Percentiles rank a stretch among this genome's conserved stretches.
phyloP scores from a whole-genome alignment of 2,113 vertebrate genomes.

The Pituophis catenifer region DNA sequence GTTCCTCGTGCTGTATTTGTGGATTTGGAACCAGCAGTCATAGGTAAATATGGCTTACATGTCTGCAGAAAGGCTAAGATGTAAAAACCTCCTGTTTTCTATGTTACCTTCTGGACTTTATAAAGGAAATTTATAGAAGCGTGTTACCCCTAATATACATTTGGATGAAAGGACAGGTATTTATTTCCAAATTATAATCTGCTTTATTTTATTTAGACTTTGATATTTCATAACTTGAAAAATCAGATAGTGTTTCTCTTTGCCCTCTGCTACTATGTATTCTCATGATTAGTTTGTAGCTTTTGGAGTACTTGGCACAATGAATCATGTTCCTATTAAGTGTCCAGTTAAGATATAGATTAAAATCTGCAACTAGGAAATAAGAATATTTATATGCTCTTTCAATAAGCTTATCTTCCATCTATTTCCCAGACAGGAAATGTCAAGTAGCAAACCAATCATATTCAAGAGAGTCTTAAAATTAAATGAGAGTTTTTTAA shows the following conservation, averaged over 20 bases:
- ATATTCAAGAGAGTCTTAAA: background rate
- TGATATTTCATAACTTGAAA: background rate
- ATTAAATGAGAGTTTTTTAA: background rate
- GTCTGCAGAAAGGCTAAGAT: accelerated
- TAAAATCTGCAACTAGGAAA: background rate
- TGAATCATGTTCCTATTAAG: background rate
- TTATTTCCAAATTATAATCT: background rate
- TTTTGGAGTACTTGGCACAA: background rate
- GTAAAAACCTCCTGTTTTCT: background rate
- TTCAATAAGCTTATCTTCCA: background rate
- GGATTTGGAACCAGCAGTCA: slow-evolving; percentile 75
- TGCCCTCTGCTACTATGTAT: background rate
- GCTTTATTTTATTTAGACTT: background rate
- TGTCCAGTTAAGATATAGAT: background rate
- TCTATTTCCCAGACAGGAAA: background rate
- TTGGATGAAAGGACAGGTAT: background rate
- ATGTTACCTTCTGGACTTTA: background rate
- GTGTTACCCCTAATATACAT: background rate
- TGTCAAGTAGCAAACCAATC: background rate
- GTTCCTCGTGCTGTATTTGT: slow-evolving; percentile 74
- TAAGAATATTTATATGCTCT: background rate
- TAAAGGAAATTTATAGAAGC: background rate
- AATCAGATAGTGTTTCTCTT: background rate
- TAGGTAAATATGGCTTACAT: slow-evolving; percentile 56
- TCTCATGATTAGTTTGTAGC: background rate